Base-by-base conservation (phyloP, 2,888 invertebrate species). In the Netelia fuscicornis region DNA sequence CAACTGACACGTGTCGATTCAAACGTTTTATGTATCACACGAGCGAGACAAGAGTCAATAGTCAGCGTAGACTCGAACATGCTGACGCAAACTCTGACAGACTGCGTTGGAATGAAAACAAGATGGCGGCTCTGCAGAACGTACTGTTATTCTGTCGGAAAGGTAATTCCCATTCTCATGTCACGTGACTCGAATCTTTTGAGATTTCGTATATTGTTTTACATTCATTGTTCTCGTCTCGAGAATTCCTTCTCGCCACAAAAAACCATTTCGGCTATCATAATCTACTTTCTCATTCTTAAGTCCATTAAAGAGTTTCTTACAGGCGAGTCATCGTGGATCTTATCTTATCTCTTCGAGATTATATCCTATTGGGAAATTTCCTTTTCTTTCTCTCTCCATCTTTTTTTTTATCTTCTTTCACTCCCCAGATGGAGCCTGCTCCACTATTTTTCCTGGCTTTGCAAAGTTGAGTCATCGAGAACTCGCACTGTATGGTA, bases 321-420 rank as follows among this genome's bases (percentile, higher is more conserved):
- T 60, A 54, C 44, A 37, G 54, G 78, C 54, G 48, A 79, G 56
- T 79, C 74, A 48, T 70, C 62, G 23, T 30, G 52, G 17, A 30
- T 3, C 67, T 79, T 74, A 78, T 56, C 87, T 71, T 85, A 86
- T 86, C 81, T 76, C 23, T 11, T 25, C 65, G 64, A 13, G 13
- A 17, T 6, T 44, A 58, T 52, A 58, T 52, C 17, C n/a, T 37
- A 48, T 83, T 75, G 64, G 23, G 79, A 75, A 83, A 75, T 84
- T 83, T 17, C 79, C 70, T 70, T 81, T 64, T 78, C 83, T 65
- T 83, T 77, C 77, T 65, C 85, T 84, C 68, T 84, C 79, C 81
- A 86, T 78, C 76, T 2, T 70, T 52, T 52, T 11, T 25, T 44
- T 48, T 37, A 37, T 37, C 37, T 37, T 37, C 10, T 2, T n/a